phyloP scores from a whole-genome alignment of 2,113 vertebrate genomes.

The Chroicocephalus ridibundus region DNA sequence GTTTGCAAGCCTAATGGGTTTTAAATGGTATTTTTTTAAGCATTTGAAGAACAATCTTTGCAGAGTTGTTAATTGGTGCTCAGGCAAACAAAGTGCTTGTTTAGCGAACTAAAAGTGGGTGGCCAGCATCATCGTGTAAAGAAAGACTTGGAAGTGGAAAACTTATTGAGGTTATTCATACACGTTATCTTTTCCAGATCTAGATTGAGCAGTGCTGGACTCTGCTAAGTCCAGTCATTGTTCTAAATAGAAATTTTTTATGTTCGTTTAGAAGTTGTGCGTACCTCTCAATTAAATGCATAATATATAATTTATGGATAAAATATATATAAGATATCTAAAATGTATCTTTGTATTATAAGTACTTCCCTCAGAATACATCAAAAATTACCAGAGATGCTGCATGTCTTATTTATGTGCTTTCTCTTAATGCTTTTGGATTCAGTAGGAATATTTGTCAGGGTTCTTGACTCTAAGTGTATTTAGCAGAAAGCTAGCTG shows the following conservation, averaged over 20 bases:
- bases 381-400: not conserved
- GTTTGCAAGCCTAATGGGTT: not conserved
- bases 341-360: not conserved
- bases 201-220: not conserved
- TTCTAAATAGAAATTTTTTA: not conserved
- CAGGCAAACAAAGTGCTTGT: not conserved
- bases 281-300: not conserved
- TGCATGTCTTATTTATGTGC: not conserved
- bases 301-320: not conserved
- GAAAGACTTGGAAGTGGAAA: not conserved
- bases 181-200: not conserved
- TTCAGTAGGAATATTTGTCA: not conserved
- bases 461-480: not conserved
- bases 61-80: not conserved
- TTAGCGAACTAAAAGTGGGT: not conserved
- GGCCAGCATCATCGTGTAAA: not conserved
- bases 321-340: not conserved
- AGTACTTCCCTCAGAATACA: not conserved
- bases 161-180: not conserved
- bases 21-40: not conserved
- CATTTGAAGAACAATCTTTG: not conserved
- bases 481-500: not conserved
- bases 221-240: not conserved
- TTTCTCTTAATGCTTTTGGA: not conserved
- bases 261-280: not conserved